phyloP scores from a whole-genome alignment of 2,113 vertebrate species.

The Xyrauchen texanus region DNA sequence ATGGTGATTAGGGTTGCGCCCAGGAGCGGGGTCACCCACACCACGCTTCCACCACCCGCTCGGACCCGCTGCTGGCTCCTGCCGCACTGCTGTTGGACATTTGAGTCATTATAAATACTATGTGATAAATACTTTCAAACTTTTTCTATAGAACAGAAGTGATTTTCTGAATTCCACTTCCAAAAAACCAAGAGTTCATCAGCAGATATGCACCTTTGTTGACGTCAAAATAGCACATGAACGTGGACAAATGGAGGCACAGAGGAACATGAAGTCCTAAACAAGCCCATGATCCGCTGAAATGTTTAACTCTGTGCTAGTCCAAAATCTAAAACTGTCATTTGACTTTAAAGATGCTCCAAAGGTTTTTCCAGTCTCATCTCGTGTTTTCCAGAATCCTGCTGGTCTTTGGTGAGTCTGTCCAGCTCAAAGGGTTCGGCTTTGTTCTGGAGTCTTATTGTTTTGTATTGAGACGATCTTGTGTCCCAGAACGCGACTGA shows the following conservation, averaged over 20 bases:
- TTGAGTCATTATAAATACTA: conserved; percentile 66
- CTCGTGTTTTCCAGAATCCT: background rate
- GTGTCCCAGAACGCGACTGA: too few species aligned
- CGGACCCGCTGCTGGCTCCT: background rate
- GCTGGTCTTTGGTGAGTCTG: conserved; percentile 13
- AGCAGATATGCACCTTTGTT: background rate
- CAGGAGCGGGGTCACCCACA: conserved; percentile 72
- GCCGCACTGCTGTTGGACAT: conserved; percentile 58
- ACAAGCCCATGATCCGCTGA: conserved; percentile 36
- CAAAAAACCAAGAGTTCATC: background rate
- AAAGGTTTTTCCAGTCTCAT: background rate
- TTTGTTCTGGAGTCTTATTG: too few species aligned
- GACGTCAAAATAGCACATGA: background rate
- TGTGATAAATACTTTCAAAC: background rate
- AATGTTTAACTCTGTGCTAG: too few species aligned
- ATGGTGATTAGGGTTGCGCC: conserved; percentile 75
- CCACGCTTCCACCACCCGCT: conserved; percentile 55
- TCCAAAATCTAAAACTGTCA: background rate
- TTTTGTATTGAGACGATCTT: too few species aligned
- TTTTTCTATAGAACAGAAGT: background rate
- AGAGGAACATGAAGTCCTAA: background rate
- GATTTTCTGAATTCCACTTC: background rate
- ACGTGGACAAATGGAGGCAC: conserved; percentile 10
- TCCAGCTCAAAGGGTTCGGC: background rate
- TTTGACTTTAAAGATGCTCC: background rate